Conservation (phyloP, 2,113 vertebrate species). For the Nesoenas mayeri region DNA sequence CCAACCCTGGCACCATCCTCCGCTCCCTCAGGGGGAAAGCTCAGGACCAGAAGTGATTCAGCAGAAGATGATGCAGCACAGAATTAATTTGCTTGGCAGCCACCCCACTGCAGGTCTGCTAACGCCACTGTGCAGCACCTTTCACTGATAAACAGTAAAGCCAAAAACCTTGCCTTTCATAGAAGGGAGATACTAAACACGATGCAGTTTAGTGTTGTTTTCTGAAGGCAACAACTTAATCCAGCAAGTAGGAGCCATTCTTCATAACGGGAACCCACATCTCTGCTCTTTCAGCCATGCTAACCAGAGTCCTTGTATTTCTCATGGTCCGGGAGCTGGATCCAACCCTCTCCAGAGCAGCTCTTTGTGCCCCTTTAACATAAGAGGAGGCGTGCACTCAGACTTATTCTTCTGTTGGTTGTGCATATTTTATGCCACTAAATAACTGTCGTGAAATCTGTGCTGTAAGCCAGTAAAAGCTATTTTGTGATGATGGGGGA, state of each 20-base stretch:
- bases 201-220: background rate
- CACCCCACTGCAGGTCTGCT: background rate
- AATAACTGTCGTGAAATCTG: background rate
- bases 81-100: background rate
- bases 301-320: background rate
- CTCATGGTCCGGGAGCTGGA: background rate
- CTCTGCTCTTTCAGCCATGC: background rate
- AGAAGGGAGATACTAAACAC: background rate
- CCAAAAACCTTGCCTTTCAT: background rate
- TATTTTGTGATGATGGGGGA: background rate
- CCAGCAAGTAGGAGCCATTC: background rate
- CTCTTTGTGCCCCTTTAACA: background rate
- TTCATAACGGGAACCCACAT: background rate
- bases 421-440: background rate
- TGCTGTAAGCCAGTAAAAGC: background rate
- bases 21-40: background rate
- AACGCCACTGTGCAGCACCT: background rate
- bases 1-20: background rate
- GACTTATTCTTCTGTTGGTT: background rate
- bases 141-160: background rate
- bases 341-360: background rate
- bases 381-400: background rate
- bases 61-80: background rate
- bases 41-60: constrained; percentile 28
- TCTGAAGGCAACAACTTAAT: background rate